phyloP scores from a whole-genome alignment of 2,113 vertebrate genomes.

The Chroicocephalus ridibundus region DNA sequence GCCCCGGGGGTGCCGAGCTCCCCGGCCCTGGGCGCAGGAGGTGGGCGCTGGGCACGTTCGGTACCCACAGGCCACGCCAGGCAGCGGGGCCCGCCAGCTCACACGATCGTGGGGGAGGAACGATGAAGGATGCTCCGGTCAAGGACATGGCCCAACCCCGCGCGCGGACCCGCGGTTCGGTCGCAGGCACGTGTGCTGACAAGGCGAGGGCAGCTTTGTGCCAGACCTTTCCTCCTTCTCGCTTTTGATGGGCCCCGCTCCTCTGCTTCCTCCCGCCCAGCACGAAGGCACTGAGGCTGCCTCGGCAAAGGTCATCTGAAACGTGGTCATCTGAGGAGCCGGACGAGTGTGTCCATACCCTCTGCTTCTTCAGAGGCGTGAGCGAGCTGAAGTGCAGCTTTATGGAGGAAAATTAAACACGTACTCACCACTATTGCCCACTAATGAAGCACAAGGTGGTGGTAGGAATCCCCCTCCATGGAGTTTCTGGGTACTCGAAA shows the following conservation, averaged over 20 bases:
- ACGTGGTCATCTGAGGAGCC: fast-evolving
- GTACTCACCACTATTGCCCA: fast-evolving
- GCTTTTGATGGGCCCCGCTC: fast-evolving
- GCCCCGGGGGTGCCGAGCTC: not conserved
- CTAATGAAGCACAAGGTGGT: not conserved
- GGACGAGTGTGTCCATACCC: not conserved
- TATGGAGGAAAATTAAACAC: not conserved
- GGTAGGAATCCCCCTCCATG: not conserved
- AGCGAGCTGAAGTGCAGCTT: not conserved
- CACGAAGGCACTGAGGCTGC: not conserved
- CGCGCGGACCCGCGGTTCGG: fast-evolving
- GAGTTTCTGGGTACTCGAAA: not conserved
- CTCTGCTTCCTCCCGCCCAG: not conserved
- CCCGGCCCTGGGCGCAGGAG: not conserved
- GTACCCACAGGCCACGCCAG: not conserved
- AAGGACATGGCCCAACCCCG: not conserved
- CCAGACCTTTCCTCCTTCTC: not conserved
- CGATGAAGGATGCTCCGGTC: not conserved
- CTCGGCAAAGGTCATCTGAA: not conserved
- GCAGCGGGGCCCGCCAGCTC: not conserved
- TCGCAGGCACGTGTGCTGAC: fast-evolving
- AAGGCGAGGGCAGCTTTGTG: not conserved
- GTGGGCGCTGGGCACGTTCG: fast-evolving
- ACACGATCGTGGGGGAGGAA: fast-evolving
- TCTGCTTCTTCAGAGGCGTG: not conserved